Conservation (phyloP, 2,797 vertebrate species). For the Ispidina lecontei region DNA sequence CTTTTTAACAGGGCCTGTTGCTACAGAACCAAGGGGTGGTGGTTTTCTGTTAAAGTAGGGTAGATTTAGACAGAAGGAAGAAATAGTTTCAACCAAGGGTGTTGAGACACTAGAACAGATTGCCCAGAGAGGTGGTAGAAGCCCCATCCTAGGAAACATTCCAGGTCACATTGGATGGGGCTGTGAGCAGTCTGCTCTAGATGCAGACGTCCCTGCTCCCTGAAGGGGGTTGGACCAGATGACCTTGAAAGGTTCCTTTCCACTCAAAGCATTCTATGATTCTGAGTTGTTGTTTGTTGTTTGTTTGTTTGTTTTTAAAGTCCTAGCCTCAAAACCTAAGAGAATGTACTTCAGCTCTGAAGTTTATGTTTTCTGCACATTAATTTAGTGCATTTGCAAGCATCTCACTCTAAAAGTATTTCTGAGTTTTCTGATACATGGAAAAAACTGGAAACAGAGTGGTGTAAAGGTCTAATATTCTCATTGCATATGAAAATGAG, state of each 20-base stretch:
- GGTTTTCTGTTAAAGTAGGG: background rate
- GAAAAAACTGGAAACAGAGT: background rate
- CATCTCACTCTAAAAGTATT: background rate
- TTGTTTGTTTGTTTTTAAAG: background rate
- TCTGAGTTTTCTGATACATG: background rate
- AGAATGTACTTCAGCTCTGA: background rate
- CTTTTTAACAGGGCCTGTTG: background rate
- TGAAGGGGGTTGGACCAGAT: background rate
- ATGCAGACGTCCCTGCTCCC: background rate
- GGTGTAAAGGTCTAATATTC: background rate
- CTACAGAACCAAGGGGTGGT: background rate
- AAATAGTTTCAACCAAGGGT: background rate
- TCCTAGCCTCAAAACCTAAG: background rate
- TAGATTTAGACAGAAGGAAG: background rate
- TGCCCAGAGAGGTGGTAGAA: background rate
- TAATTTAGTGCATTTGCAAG: background rate
- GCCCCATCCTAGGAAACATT: background rate
- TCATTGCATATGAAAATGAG: background rate
- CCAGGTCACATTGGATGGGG: background rate
- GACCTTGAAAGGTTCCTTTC: background rate
- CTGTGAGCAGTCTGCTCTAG: background rate
- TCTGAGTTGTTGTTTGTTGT: background rate
- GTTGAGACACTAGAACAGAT: background rate
- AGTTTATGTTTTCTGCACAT: background rate
- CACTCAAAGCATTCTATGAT: background rate